Conservation (phyloP, 1,140 invertebrate species). For the Ridgeia piscesae region DNA sequence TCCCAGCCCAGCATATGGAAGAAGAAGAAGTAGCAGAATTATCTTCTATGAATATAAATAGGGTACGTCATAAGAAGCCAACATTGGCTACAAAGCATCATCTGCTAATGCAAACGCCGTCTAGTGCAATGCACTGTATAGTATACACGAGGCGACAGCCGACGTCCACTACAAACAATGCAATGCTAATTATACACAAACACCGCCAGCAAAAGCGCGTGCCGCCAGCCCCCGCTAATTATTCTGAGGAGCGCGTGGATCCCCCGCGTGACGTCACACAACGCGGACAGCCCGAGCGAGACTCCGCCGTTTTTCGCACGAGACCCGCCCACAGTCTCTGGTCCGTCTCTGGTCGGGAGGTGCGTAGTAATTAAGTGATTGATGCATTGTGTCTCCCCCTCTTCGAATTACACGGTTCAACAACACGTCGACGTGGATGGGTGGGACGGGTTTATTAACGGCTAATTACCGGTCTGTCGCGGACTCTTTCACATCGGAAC, state of each 20-base stretch:
- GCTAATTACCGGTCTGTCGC: neutral
- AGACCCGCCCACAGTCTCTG: neutral
- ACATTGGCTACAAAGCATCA: too few species aligned
- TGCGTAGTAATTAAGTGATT: neutral
- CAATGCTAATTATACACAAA: neutral
- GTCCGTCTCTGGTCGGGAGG: neutral
- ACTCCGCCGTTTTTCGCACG: neutral
- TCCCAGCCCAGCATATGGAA: too few species aligned
- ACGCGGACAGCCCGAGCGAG: neutral
- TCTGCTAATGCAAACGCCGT: neutral
- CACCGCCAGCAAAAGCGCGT: neutral
- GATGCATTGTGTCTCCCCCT: neutral
- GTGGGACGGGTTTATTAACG: neutral
- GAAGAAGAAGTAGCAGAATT: too few species aligned
- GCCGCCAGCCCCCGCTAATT: neutral
- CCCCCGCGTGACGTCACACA: neutral
- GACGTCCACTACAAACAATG: neutral
- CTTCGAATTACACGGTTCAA: neutral
- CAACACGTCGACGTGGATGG: too few species aligned
- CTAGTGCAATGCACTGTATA: neutral
- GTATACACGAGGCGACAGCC: neutral
- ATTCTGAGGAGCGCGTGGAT: neutral
- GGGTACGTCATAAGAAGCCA: too few species aligned
- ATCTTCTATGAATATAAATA: too few species aligned
- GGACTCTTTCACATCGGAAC: neutral